Base-by-base conservation (phyloP, 2,797 vertebrate genomes). In the Coreius guichenoti region DNA sequence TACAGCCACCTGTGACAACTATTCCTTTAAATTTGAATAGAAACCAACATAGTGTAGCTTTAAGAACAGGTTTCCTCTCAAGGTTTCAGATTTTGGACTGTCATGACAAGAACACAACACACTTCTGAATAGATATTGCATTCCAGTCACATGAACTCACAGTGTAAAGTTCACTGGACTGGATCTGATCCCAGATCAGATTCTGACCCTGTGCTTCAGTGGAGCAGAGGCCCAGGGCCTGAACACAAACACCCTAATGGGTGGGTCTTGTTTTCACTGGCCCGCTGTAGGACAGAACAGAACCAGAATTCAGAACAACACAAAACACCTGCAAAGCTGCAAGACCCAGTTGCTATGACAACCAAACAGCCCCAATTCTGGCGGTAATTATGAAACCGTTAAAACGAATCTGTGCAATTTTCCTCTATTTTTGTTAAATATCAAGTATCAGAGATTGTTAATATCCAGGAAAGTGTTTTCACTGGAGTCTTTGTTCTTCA, bases 241-340 rank as follows among this genome's bases (percentile, higher is more conserved):
- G 51, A 79, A 83, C 81, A 83, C 63, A 86, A 80, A 81, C 61
- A 87, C 86, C 31, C 82, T 70, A 29, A 84, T 26, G 77, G 81
- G 82, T 77, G 85, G 84, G 13, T 45, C 39, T n/a, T 88, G 87
- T 75, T 86, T 65, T 88, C 43, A 63, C 67, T 81, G 85, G 85
- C 77, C 33, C 23, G 21, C 43, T 68, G 45, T 39, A 43, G n/a
- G 11, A 65, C 67, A 67, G 29, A 56, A 63, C 58, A 68, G 39
- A 54, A 74, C 58, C 29, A 36, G 31, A 45, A 33, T 39, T 54
- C 73, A 63, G 31, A 58, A 68, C 49, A 61, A 68, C 76, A 83
- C 63, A 67, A 69, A 80, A 77, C 83, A 89, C 67, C 61, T 85
- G 47, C 80, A 26, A 72, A 29, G 54, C 83, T 36, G 56, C 47